These are phyloP conservation scores for Callosobruchus maculatus DNA, from an alignment of 2,888 invertebrate species.

Conservation along the genomic window DNA sequence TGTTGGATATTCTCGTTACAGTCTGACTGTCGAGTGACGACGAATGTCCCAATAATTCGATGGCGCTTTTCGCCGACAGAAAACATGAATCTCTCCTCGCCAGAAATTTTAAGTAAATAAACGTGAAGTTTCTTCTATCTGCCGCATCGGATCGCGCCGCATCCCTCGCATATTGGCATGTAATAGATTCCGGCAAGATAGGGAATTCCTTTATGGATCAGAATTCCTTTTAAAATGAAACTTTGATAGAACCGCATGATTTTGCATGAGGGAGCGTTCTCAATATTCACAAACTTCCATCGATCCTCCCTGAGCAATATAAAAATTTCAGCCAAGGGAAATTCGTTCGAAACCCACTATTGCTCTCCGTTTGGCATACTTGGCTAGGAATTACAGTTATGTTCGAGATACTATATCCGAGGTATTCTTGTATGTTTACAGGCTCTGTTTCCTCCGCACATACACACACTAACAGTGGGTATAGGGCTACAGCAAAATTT, in stretches of 20 bases:
- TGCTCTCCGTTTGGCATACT: conserved; percentile 6
- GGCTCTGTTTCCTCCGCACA: no score
- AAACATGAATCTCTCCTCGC: no score
- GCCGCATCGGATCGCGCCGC: neutral
- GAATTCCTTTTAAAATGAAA: conserved; percentile 41
- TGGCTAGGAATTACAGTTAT: neutral
- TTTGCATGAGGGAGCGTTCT: conserved; percentile 36
- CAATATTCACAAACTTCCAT: conserved; percentile 27
- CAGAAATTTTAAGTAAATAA: neutral
- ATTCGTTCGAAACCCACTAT: conserved; percentile 16
- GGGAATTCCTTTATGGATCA: conserved; percentile 34
- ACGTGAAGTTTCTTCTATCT: neutral
- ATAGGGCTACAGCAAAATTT: no score
- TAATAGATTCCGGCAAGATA: conserved; percentile 34
- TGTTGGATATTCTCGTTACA: no score
- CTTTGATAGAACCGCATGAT: conserved; percentile 40
- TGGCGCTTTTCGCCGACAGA: no score
- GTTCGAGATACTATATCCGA: neutral
- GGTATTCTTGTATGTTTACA: neutral
- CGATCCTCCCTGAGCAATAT: conserved; percentile 19
- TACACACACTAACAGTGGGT: no score
- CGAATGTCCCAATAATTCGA: no score
- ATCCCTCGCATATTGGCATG: conserved; percentile 2
- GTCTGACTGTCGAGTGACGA: no score
- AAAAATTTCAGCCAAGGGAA: conserved; percentile 18